Evolutionary conservation across 2,797 vertebrate species (phyloP).

Genomic region (Pipistrellus nathusii): DNA sequence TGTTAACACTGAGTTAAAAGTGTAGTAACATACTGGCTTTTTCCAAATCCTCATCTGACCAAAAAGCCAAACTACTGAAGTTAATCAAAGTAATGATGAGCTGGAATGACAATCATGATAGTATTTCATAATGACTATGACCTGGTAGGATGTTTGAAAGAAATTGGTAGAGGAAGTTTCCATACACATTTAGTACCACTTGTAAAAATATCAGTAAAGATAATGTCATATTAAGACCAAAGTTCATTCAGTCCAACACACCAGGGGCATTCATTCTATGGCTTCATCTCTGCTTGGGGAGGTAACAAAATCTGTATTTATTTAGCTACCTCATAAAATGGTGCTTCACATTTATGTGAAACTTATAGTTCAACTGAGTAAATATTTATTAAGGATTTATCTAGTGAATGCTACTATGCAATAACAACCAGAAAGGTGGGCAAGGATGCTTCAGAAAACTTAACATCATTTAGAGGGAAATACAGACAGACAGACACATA

Average conservation of each 20-base stretch:
- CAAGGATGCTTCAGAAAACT: neutral
- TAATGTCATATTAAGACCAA: slow-evolving; percentile 28
- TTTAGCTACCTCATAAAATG: neutral
- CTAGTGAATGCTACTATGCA: neutral
- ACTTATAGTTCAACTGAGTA: slow-evolving; percentile 46
- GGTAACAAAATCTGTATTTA: slow-evolving; percentile 48
- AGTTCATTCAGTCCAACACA: neutral
- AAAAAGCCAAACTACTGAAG: neutral
- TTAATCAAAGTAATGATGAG: slow-evolving; percentile 36
- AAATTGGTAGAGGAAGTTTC: slow-evolving; percentile 11
- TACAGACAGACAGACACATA: neutral
- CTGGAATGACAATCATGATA: neutral
- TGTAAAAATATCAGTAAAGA: slow-evolving; percentile 53
- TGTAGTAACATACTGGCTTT: slow-evolving; percentile 34
- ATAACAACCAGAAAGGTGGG: neutral
- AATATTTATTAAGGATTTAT: neutral
- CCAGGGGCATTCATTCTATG: neutral
- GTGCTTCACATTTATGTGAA: slow-evolving; percentile 35
- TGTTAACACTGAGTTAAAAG: slow-evolving; percentile 27
- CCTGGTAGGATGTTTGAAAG: neutral
- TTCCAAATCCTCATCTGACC: slow-evolving; percentile 36
- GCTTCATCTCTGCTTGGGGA: neutral
- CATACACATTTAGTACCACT: neutral
- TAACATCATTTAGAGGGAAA: neutral
- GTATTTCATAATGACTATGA: slow-evolving; percentile 23